Conservation (phyloP, 1,140 invertebrate species). For the Nebria ingens region DNA sequence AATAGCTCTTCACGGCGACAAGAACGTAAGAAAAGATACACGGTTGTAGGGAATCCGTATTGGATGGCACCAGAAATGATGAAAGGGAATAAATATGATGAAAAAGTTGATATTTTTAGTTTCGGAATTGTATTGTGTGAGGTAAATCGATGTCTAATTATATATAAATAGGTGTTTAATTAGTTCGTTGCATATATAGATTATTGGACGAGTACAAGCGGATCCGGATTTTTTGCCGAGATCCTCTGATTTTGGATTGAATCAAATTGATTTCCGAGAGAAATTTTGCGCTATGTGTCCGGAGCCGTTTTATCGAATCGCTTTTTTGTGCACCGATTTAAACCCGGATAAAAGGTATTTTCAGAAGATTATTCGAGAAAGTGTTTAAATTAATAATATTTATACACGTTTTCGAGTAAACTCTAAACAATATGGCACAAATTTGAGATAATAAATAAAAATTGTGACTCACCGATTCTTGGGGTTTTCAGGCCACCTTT, state of each 20-base stretch:
- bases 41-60: constrained; percentile 88
- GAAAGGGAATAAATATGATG: constrained; percentile 90
- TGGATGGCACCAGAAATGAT: constrained; percentile 99
- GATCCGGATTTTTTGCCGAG: constrained; percentile 87
- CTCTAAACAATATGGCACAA: too few species aligned
- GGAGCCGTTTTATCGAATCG: constrained; percentile 75
- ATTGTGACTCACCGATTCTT: too few species aligned
- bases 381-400: too few species aligned
- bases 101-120: constrained; percentile 95
- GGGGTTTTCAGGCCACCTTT: constrained; percentile 62
- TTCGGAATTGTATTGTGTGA: constrained; percentile 95
- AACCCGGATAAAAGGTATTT: constrained; percentile 70
- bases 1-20: constrained; percentile 38
- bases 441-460: too few species aligned
- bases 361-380: too few species aligned
- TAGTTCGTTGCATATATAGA: too few species aligned
- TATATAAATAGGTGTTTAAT: too few species aligned
- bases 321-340: constrained; percentile 79
- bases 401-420: too few species aligned
- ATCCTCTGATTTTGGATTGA: constrained; percentile 82
- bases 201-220: constrained; percentile 85
- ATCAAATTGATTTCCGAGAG: constrained; percentile 74
- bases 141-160: constrained; percentile 39
- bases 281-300: constrained; percentile 84
- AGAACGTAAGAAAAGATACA: constrained; percentile 58